Conservation (phyloP, 2,888 invertebrate genomes). For the Dryocosmus kuriphilus region DNA sequence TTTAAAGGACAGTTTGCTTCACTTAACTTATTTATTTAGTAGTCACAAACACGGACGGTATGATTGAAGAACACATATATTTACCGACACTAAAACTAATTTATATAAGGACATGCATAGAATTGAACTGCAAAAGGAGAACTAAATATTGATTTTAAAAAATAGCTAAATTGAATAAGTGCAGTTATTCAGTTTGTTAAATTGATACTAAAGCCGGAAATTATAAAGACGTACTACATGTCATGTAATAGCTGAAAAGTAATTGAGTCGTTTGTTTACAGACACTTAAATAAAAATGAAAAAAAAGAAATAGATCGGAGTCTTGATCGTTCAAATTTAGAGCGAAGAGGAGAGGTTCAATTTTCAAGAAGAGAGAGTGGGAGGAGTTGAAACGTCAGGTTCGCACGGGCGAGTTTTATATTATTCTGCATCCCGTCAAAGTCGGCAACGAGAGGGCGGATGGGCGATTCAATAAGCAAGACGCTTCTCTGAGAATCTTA, state of each 20-base stretch:
- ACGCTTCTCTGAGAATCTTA: slow-evolving; percentile 52
- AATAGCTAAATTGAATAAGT: too few species aligned
- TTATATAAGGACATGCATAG: too few species aligned
- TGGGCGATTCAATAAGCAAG: slow-evolving; percentile 71
- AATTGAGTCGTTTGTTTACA: slow-evolving; percentile 27
- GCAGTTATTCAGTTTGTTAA: too few species aligned
- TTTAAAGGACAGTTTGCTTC: too few species aligned
- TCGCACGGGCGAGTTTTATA: slow-evolving; percentile 65
- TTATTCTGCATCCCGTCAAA: slow-evolving; percentile 68
- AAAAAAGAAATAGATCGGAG: background rate
- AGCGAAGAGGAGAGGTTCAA: background rate
- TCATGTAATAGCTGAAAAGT: background rate
- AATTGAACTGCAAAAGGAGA: too few species aligned
- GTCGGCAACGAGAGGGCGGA: slow-evolving; percentile 69
- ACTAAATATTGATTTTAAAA: too few species aligned
- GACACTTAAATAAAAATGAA: background rate
- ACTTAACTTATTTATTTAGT: too few species aligned
- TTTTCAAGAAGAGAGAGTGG: slow-evolving; percentile 56
- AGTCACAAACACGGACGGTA: too few species aligned
- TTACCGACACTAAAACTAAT: too few species aligned
- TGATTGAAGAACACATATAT: too few species aligned
- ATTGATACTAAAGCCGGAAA: background rate
- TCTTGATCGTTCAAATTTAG: slow-evolving; percentile 1
- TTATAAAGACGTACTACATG: background rate
- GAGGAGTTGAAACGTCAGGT: slow-evolving; percentile 72